These are phyloP conservation scores for Peromyscus nudipes DNA, from an alignment of 2,797 vertebrate genomes.

Conservation along the genomic window DNA sequence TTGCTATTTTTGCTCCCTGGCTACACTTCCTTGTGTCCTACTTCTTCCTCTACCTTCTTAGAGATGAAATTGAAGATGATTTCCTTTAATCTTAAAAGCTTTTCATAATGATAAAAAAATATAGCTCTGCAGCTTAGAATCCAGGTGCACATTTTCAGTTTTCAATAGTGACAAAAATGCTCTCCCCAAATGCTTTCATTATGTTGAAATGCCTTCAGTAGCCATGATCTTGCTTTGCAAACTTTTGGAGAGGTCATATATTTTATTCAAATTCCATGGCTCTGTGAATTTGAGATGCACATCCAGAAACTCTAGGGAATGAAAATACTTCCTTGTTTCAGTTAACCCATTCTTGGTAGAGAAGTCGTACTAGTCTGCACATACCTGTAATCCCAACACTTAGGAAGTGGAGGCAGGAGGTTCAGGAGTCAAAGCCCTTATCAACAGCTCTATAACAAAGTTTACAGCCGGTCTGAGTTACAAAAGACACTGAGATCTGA, in stretches of 20 bases:
- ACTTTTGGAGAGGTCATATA: slow-evolving; percentile 45
- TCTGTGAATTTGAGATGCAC: slow-evolving; percentile 51
- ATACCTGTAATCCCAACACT: background rate
- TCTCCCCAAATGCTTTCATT: slow-evolving; percentile 62
- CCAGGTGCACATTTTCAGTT: slow-evolving; percentile 54
- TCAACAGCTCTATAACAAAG: background rate
- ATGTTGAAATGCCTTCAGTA: slow-evolving; percentile 5
- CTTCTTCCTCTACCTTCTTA: slow-evolving; percentile 64
- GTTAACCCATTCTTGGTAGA: background rate
- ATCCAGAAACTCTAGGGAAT: slow-evolving; percentile 43
- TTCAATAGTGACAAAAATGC: slow-evolving; percentile 63
- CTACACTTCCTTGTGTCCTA: slow-evolving; percentile 71
- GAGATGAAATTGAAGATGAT: slow-evolving; percentile 71
- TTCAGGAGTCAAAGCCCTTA: background rate
- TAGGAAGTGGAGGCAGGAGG: background rate
- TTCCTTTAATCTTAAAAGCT: slow-evolving; percentile 75
- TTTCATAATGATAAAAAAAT: slow-evolving; percentile 71
- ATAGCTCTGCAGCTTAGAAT: slow-evolving; percentile 12
- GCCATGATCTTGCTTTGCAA: slow-evolving; percentile 45
- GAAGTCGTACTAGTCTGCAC: background rate
- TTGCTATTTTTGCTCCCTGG: slow-evolving; percentile 73
- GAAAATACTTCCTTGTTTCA: background rate
- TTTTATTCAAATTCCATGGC: background rate
- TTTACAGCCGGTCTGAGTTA: background rate
- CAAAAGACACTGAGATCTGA: background rate